Conservation (phyloP, 2,888 invertebrate genomes). For the Polietes domitor region DNA sequence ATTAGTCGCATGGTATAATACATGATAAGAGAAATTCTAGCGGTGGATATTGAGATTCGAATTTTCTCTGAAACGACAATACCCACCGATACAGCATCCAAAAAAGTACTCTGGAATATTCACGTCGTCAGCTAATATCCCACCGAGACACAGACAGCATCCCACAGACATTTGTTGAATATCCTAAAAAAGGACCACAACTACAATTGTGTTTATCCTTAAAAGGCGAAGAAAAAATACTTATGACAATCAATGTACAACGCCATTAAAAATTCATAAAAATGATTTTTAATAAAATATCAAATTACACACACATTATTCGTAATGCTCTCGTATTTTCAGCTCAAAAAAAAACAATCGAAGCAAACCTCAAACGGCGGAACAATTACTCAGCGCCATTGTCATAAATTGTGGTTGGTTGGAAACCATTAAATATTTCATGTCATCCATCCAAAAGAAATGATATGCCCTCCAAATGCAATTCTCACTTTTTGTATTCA, state of each 20-base stretch:
- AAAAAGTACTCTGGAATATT: no score
- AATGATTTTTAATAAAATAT: slow-evolving; percentile 58
- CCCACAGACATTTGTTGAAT: no score
- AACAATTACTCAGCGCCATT: slow-evolving; percentile 57
- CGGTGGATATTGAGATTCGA: no score
- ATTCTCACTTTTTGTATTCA: slow-evolving; percentile 7
- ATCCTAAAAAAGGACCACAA: no score
- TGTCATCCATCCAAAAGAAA: neutral
- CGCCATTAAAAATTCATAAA: slow-evolving; percentile 55
- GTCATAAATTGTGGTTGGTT: slow-evolving; percentile 54
- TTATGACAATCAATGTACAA: slow-evolving; percentile 29
- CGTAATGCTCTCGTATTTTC: neutral
- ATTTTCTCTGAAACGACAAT: no score
- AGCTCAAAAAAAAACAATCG: neutral
- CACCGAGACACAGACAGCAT: no score
- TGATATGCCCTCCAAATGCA: slow-evolving; percentile 14
- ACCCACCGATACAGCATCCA: no score
- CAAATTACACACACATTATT: slow-evolving; percentile 54
- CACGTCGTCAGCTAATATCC: no score
- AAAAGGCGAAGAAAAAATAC: neutral
- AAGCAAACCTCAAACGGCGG: slow-evolving; percentile 22
- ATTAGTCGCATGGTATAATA: no score
- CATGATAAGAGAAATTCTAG: no score
- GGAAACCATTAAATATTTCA: slow-evolving; percentile 26
- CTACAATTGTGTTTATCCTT: neutral